phyloP scores from a whole-genome alignment of 2,888 invertebrate genomes.

The Lithophane semibrunnea region DNA sequence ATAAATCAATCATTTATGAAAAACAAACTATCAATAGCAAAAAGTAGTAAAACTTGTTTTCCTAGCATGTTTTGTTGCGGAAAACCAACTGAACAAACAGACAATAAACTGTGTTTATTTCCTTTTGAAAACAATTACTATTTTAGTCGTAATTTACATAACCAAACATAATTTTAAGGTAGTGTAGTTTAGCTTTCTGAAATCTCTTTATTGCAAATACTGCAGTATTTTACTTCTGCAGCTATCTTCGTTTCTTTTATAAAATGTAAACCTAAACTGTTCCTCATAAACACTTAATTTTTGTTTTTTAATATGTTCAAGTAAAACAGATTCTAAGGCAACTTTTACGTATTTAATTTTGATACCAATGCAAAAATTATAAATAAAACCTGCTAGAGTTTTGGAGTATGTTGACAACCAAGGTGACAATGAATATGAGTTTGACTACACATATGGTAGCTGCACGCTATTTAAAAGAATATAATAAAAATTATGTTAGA shows the following conservation, averaged over 20 bases:
- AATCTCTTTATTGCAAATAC: not conserved
- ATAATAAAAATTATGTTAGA: not conserved
- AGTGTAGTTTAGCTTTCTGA: not conserved
- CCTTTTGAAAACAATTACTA: conserved; percentile 4
- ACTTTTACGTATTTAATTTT: not conserved
- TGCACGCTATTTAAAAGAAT: not conserved
- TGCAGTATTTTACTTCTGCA: too few relatives aligned
- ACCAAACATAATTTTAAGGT: conserved; percentile 1
- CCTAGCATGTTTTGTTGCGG: not conserved
- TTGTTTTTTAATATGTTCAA: too few relatives aligned
- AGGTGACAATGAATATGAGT: not conserved
- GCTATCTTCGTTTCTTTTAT: too few relatives aligned
- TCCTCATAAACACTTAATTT: too few relatives aligned
- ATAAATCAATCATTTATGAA: not conserved
- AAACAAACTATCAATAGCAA: not conserved
- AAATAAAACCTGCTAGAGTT: not conserved
- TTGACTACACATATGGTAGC: not conserved
- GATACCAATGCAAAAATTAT: not conserved
- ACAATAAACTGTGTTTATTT: conserved; percentile 9
- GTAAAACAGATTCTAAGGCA: not conserved
- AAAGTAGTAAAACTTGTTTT: conserved; percentile 1
- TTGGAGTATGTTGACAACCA: not conserved
- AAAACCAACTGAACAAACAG: conserved; percentile 26
- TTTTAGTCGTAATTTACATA: conserved; percentile 11
- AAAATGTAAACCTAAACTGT: too few relatives aligned